phyloP scores from a whole-genome alignment of 2,113 vertebrate genomes.

The Gavialis gangeticus region DNA sequence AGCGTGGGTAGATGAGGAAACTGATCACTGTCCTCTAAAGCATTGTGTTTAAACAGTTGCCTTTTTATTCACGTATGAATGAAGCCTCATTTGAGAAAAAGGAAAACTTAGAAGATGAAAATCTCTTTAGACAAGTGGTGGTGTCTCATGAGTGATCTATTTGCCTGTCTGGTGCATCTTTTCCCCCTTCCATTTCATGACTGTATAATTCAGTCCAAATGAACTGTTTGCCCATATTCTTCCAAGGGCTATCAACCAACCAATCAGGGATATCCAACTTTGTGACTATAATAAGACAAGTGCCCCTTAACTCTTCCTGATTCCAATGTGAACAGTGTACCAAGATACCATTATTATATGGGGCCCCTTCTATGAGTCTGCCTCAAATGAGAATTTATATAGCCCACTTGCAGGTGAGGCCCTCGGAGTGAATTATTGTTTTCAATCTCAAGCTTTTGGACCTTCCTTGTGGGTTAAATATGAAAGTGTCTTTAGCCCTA shows the following conservation, averaged over 20 bases:
- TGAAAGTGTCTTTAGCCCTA: conserved; percentile 30
- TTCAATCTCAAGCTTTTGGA: conserved; percentile 35
- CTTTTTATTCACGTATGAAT: conserved; percentile 28
- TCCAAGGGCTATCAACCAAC: background rate
- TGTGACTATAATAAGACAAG: background rate
- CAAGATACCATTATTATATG: conserved; percentile 12
- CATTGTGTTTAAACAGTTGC: conserved; percentile 50
- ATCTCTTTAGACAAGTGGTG: background rate
- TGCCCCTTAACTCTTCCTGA: conserved; percentile 24
- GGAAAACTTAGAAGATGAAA: background rate
- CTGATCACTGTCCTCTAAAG: background rate
- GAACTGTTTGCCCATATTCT: background rate
- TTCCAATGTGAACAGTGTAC: background rate
- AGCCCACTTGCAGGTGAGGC: background rate
- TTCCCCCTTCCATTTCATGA: background rate
- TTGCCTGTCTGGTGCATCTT: background rate
- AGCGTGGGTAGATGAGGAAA: conserved; percentile 28
- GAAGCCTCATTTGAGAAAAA: conserved; percentile 30
- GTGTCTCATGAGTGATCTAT: background rate
- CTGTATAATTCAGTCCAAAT: background rate
- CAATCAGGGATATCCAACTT: background rate
- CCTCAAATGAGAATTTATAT: background rate
- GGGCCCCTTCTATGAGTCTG: conserved; percentile 24
- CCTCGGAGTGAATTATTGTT: conserved; percentile 8
- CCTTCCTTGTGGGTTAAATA: conserved; percentile 32